These are phyloP conservation scores for Aphrophora alni DNA, from an alignment of 2,888 invertebrate species.

Conservation along the genomic window DNA sequence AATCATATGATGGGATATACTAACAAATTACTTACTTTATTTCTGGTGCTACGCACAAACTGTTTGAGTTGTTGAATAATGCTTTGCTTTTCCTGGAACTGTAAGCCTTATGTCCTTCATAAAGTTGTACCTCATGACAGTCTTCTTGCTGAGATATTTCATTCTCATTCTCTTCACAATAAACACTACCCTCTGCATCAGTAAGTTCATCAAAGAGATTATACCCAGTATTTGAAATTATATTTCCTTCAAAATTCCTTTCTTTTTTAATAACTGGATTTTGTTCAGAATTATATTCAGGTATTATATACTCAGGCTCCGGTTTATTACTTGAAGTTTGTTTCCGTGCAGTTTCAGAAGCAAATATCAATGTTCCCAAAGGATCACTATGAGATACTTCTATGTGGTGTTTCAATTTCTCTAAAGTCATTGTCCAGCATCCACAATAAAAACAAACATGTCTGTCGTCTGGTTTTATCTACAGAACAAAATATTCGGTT, in stretches of 20 bases:
- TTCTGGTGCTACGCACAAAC: background rate
- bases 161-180: background rate
- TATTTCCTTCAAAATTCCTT: background rate
- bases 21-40: background rate
- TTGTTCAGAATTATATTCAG: background rate
- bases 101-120: background rate
- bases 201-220: background rate
- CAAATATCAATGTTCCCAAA: background rate
- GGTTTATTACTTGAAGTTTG: background rate
- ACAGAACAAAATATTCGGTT: background rate
- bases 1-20: too few species aligned
- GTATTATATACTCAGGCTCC: background rate
- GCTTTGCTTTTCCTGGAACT: background rate
- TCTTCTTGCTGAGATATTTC: background rate
- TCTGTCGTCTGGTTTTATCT: background rate
- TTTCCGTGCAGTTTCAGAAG: background rate
- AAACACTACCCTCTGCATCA: background rate
- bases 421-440: background rate
- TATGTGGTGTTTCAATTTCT: background rate
- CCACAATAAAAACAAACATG: background rate
- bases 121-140: background rate
- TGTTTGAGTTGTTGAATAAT: background rate
- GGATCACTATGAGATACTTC: background rate
- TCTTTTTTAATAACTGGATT: background rate
- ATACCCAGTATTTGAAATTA: background rate